A percentile compares a stretch with the other conserved stretches of the same genome.
Evolutionary conservation across 2,797 vertebrate genomes (phyloP).

Genomic region (Vipera ursinii): DNA sequence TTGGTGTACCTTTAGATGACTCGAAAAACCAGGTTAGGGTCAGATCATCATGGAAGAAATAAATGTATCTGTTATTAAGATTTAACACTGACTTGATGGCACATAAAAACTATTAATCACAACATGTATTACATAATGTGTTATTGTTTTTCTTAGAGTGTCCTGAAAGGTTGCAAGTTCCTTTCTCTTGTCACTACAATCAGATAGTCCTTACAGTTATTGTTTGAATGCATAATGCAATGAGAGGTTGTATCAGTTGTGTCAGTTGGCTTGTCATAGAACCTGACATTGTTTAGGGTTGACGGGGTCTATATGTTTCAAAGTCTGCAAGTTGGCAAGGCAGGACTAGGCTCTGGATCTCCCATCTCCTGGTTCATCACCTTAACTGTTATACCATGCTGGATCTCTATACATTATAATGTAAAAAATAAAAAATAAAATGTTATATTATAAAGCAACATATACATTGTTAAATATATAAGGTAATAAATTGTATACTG

Average conservation of each 20-base stretch:
- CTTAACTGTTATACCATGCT: neutral
- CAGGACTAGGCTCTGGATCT: neutral
- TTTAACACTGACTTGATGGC: neutral
- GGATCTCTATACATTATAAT: neutral
- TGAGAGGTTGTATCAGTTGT: neutral
- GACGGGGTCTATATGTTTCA: neutral
- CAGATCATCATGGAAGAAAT: neutral
- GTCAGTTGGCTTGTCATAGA: neutral
- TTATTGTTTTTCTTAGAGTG: neutral
- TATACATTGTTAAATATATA: neutral
- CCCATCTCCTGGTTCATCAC: neutral
- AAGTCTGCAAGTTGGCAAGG: neutral
- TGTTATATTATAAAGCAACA: neutral
- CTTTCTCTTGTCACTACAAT: neutral
- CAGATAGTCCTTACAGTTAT: neutral
- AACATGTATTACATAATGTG: neutral
- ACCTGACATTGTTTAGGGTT: neutral
- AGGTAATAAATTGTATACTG: neutral
- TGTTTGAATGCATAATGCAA: neutral
- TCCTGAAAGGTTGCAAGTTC: neutral
- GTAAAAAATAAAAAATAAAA: neutral
- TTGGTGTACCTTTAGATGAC: too few relatives aligned
- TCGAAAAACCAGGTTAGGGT: neutral
- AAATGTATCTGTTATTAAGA: neutral
- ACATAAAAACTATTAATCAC: neutral